Evolutionary conservation across 2,888 invertebrate species (phyloP).

Genomic region (Noctua janthina): DNA sequence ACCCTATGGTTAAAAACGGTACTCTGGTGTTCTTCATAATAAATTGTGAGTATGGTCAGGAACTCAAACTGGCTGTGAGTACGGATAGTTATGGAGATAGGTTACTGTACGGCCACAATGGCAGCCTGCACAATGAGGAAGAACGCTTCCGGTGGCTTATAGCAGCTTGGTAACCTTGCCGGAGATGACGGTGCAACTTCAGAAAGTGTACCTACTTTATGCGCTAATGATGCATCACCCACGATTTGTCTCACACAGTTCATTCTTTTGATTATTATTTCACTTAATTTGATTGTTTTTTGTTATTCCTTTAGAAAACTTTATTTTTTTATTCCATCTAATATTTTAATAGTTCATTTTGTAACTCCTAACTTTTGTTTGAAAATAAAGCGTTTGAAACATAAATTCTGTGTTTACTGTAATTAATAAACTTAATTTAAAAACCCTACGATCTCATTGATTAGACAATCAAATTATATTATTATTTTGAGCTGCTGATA

Average conservation of each 20-base stretch:
- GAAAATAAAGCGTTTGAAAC: slow-evolving; percentile 6
- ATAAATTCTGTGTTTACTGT: neutral
- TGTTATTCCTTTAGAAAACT: neutral
- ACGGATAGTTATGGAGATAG: slow-evolving; percentile 50
- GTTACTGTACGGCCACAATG: slow-evolving; percentile 60
- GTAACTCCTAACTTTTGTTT: neutral
- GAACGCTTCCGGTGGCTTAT: slow-evolving; percentile 46
- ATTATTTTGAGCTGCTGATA: no score
- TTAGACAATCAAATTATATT: neutral
- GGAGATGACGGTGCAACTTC: neutral
- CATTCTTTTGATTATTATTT: neutral
- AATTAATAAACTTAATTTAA: no score
- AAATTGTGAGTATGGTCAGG: slow-evolving; percentile 63
- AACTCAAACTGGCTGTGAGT: slow-evolving; percentile 59
- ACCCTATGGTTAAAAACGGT: slow-evolving; percentile 61
- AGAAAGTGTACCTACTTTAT: neutral
- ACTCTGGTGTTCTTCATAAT: slow-evolving; percentile 67
- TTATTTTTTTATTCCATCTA: neutral
- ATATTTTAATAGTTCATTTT: neutral
- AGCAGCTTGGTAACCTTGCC: slow-evolving; percentile 25
- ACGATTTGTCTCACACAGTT: neutral
- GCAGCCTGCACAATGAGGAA: slow-evolving; percentile 3
- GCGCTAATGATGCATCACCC: neutral
- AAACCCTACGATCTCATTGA: neutral
- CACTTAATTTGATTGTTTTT: neutral